Percentiles rank a stretch among this genome's conserved stretches.
Evolutionary conservation across 1,140 invertebrate genomes (phyloP).

Genomic region (Scaptomyza pallida): DNA sequence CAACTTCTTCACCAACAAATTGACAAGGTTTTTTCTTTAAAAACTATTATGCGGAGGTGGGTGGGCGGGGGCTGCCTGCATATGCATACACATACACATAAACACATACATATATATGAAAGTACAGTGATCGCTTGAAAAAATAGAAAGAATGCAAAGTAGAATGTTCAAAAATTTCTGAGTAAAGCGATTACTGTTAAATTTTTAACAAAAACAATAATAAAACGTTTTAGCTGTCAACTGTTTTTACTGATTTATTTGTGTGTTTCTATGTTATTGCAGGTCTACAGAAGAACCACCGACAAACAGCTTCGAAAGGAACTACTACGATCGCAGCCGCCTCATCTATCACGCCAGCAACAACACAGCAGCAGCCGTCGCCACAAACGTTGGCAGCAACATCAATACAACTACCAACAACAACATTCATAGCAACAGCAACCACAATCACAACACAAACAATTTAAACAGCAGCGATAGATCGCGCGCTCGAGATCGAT

Average conservation of each 20-base stretch:
- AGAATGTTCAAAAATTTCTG: no score
- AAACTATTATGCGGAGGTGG: slow-evolving; percentile 74
- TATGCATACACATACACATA: neutral
- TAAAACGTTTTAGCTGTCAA: slow-evolving; percentile 10
- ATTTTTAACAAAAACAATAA: slow-evolving; percentile 4
- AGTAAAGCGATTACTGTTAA: neutral
- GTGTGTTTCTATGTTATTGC: slow-evolving; percentile 43
- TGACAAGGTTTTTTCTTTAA: slow-evolving; percentile 61
- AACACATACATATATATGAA: neutral
- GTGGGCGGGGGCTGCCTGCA: slow-evolving; percentile 16
- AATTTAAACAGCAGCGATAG: slow-evolving; percentile 49
- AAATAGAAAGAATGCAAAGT: no score
- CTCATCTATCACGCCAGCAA: slow-evolving; percentile 67
- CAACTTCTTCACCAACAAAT: slow-evolving; percentile 26
- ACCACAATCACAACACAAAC: slow-evolving; percentile 9
- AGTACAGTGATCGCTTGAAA: neutral
- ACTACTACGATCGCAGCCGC: slow-evolving; percentile 85
- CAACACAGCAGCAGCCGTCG: slow-evolving; percentile 25
- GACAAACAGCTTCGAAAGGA: slow-evolving; percentile 81
- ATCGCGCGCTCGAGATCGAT: slow-evolving; percentile 68
- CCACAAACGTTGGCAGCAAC: slow-evolving; percentile 39
- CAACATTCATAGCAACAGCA: slow-evolving; percentile 25
- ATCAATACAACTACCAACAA: slow-evolving; percentile 18
- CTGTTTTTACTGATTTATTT: slow-evolving; percentile 20
- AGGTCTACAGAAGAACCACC: slow-evolving; percentile 85